A percentile compares a stretch with the other conserved stretches of the same genome.
These are phyloP conservation scores for Oscheius myriophilus DNA, from an alignment of 2,888 invertebrate genomes.

Conservation along the genomic window DNA sequence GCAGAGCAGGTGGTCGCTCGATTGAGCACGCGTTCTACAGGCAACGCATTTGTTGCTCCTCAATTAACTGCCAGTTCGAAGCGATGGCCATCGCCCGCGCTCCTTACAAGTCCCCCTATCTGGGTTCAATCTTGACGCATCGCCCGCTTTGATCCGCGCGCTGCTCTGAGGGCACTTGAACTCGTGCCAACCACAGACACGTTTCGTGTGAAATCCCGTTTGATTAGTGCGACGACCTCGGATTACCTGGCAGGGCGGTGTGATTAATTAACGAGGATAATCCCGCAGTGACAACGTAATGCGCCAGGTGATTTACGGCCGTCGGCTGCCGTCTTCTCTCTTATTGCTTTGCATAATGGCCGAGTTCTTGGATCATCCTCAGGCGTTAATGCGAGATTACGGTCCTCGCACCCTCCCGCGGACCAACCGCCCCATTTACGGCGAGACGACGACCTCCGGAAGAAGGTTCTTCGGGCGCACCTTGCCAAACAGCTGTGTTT, in stretches of 20 bases:
- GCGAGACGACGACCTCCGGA: too few relatives aligned
- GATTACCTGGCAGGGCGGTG: not conserved
- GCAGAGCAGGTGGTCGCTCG: slow-evolving; percentile 24
- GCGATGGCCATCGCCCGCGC: slow-evolving; percentile 1
- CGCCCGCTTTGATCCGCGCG: not conserved
- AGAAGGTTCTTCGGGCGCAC: too few relatives aligned
- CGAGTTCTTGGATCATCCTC: too few relatives aligned
- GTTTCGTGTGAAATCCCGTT: too few relatives aligned
- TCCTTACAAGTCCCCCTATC: slow-evolving; percentile 7
- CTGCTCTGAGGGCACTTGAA: not conserved
- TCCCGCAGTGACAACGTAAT: slow-evolving; percentile 22
- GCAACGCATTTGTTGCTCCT: slow-evolving; percentile 7
- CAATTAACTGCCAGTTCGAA: not conserved
- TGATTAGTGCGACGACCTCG: too few relatives aligned
- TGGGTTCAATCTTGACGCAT: not conserved
- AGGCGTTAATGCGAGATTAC: too few relatives aligned
- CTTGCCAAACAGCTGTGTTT: too few relatives aligned
- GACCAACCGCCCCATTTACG: too few relatives aligned
- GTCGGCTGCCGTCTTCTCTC: slow-evolving; percentile 3
- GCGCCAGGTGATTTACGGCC: slow-evolving; percentile 26
- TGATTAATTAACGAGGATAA: slow-evolving; percentile 32
- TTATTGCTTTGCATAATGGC: slow-evolving; percentile 25
- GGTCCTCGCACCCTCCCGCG: too few relatives aligned
- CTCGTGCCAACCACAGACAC: too few relatives aligned
- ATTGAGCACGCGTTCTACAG: slow-evolving; percentile 11